Evolutionary conservation across 2,113 vertebrate genomes (phyloP), one percentile per base, ranked within the genome.

Genomic region (Tinamus guttatus): DNA sequence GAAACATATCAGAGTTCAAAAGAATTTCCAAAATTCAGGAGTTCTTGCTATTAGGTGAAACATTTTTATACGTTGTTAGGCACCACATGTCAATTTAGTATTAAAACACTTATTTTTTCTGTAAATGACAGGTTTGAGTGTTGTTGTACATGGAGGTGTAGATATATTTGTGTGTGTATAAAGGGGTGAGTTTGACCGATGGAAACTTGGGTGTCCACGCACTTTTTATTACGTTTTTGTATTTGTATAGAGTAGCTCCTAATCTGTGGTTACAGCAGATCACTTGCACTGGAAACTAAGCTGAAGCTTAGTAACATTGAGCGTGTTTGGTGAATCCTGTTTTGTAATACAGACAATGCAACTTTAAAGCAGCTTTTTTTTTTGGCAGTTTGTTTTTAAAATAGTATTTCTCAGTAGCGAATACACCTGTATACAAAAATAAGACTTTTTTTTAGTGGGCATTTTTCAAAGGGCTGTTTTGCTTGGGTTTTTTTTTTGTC

Each of bases 81-180:
- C 17, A 51, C 27, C 38, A 3, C 4, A 13, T 45, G 13, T 47
- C 36, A 20, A 21, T 38, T 56, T 56, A 30, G 15, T 56, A 56
- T 79, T 9, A 47, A 85, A 56, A 40, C 28, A 4, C 21, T 56
- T 7, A 2, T 64, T 76, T 76, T 89, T 85, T 41, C 38, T 78
- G 2, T 20, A 1, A 12, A 14, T 27, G 24, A 52, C 24, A 36
- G 3, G 63, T 63, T 54, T 81, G 8, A 89, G 21, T 21, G 7
- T 38, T 27, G 12, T 5, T 13, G 6, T 3, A 54, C 4, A 4
- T 56, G 12, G 38, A 92, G 36, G 51, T 15, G 51, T 15, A 79
- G 51, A 36, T 80, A 0, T 1, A 52, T 38, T 75, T 75, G 7
- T 0, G 0, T 19, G 3, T 75, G 30, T 88, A 1, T 34, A 11